Conservation (phyloP, 2,888 invertebrate species). For the Tachina fera region DNA sequence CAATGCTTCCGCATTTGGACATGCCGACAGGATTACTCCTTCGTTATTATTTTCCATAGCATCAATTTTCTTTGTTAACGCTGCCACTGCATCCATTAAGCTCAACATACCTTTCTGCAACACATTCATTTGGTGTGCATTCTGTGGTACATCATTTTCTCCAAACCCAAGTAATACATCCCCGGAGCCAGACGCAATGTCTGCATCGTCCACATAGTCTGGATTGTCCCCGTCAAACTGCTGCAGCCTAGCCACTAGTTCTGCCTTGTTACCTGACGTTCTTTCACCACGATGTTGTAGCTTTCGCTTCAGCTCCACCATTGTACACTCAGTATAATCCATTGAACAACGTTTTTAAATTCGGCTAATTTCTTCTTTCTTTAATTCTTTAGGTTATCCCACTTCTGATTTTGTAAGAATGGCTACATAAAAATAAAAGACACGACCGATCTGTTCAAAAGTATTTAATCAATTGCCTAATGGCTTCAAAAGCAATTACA, state of each 20-base stretch:
- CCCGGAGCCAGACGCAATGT: background rate
- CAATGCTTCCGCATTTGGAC: background rate
- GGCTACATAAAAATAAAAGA: no score
- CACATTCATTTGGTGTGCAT: background rate
- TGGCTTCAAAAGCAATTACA: no score
- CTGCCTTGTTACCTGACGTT: conserved; percentile 37
- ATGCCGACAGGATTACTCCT: background rate
- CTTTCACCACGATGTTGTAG: background rate
- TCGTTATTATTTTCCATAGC: background rate
- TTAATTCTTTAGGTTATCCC: no score
- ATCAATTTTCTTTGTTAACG: background rate
- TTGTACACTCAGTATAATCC: background rate
- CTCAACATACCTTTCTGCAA: conserved; percentile 15
- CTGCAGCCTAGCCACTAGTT: conserved; percentile 10
- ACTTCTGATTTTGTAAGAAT: no score
- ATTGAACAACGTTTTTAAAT: background rate
- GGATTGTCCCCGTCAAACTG: conserved; percentile 13
- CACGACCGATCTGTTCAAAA: no score
- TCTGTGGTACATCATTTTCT: background rate
- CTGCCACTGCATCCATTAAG: conserved; percentile 9
- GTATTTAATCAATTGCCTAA: no score
- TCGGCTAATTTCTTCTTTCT: no score
- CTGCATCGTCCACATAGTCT: background rate
- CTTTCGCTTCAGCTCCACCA: conserved; percentile 25
- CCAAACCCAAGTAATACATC: background rate